These are phyloP conservation scores for Poeciliopsis retropinna DNA, from an alignment of 2,113 vertebrate genomes.

Conservation along the genomic window DNA sequence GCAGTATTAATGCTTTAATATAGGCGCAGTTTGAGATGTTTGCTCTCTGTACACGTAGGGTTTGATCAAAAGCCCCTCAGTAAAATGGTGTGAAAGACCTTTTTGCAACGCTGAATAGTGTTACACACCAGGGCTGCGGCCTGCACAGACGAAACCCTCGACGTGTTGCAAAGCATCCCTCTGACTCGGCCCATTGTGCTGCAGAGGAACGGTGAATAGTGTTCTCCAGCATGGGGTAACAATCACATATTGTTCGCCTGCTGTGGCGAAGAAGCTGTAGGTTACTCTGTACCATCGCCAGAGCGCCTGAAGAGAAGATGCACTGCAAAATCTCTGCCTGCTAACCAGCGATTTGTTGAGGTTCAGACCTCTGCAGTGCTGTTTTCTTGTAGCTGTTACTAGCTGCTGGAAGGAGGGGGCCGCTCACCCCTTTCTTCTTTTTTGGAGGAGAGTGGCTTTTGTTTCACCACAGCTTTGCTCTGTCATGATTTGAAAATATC, in stretches of 20 bases:
- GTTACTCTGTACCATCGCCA: conserved; percentile 80
- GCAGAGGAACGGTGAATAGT: conserved; percentile 71
- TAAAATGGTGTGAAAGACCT: conserved; percentile 63
- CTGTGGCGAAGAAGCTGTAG: conserved; percentile 72
- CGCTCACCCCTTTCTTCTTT: conserved; percentile 14
- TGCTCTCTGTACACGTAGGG: conserved; percentile 11
- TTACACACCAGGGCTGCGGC: conserved; percentile 64
- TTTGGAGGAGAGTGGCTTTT: conserved; percentile 41
- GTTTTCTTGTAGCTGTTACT: conserved; percentile 45
- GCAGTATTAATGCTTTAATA: conserved; percentile 8
- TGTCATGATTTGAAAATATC: conserved; percentile 41
- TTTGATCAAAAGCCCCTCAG: conserved; percentile 39
- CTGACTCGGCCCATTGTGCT: conserved; percentile 77
- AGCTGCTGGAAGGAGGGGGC: conserved; percentile 41
- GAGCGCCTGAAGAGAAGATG: conserved; percentile 64
- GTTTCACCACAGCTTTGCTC: conserved; percentile 10
- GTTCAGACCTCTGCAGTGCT: conserved; percentile 56
- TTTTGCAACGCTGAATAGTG: conserved; percentile 57
- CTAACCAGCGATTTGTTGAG: conserved; percentile 47
- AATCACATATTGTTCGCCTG: conserved; percentile 77
- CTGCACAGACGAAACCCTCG: conserved; percentile 56
- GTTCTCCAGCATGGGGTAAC: conserved; percentile 75
- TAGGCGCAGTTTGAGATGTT: conserved; percentile 21
- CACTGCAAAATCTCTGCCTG: conserved; percentile 45
- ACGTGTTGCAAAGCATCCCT: conserved; percentile 55